Evolutionary conservation across 2,113 vertebrate genomes (phyloP).

Genomic region (Pterocles gutturalis): DNA sequence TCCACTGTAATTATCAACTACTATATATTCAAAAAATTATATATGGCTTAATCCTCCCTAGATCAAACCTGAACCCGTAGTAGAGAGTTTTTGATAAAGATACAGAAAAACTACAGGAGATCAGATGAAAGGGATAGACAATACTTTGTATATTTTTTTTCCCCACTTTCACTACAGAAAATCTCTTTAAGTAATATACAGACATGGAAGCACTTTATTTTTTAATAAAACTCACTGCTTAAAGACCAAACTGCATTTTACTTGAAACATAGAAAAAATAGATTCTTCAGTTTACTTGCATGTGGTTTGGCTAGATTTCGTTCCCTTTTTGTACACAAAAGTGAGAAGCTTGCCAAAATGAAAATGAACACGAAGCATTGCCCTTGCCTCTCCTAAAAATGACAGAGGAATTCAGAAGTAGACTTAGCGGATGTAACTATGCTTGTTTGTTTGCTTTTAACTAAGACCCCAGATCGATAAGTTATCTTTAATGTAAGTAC

Average conservation of each 20-base stretch:
- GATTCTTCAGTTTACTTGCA: neutral
- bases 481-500: neutral
- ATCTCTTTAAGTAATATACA: neutral
- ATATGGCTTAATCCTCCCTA: neutral
- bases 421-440: neutral
- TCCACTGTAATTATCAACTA: neutral
- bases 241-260: neutral
- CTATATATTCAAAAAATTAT: neutral
- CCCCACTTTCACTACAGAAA: neutral
- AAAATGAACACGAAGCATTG: neutral
- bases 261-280: rapidly evolving
- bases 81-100: neutral
- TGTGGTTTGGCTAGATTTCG: neutral
- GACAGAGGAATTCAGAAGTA: neutral
- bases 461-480: neutral
- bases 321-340: neutral
- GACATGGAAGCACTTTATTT: neutral
- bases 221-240: neutral
- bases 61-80: neutral
- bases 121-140: neutral
- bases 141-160: neutral
- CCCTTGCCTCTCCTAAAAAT: neutral
- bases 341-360: neutral
- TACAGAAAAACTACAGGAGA: neutral
- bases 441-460: neutral